Evolutionary conservation across 2,797 vertebrate genomes (phyloP).

Genomic region (Periparus ater): DNA sequence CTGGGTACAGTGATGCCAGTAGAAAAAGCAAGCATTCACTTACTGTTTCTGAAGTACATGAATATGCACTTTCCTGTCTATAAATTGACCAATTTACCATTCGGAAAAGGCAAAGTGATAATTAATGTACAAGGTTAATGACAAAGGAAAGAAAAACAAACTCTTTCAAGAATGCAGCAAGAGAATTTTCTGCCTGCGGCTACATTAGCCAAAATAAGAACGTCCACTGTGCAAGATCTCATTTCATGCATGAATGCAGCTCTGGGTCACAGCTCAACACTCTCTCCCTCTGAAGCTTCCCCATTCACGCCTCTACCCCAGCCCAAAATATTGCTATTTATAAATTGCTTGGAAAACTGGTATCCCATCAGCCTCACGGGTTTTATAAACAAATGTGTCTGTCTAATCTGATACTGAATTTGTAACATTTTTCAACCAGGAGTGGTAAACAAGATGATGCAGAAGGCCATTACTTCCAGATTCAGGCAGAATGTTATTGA

Average conservation of each 20-base stretch:
- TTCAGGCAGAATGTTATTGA: constrained; percentile 17
- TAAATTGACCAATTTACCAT: background rate
- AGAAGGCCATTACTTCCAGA: constrained; percentile 14
- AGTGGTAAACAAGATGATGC: constrained; percentile 28
- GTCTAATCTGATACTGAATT: constrained; percentile 19
- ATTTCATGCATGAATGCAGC: constrained; percentile 54
- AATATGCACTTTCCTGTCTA: constrained; percentile 21
- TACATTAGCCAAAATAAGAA: constrained; percentile 50
- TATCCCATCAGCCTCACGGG: constrained; percentile 17
- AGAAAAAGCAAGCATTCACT: background rate
- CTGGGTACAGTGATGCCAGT: background rate
- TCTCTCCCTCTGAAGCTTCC: constrained; percentile 3
- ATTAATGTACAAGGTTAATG: constrained; percentile 44
- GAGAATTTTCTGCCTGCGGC: constrained; percentile 44
- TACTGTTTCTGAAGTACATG: background rate
- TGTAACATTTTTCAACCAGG: constrained; percentile 14
- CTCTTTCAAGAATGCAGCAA: constrained; percentile 27
- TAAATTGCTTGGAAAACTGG: background rate
- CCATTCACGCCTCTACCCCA: constrained; percentile 1
- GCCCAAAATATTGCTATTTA: constrained; percentile 19
- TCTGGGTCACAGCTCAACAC: background rate
- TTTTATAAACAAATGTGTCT: constrained; percentile 50
- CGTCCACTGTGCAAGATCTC: constrained; percentile 31
- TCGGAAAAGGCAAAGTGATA: background rate
- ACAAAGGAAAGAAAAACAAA: background rate